phyloP scores from a whole-genome alignment of 2,888 invertebrate genomes.

The Dinocampus coccinellae region DNA sequence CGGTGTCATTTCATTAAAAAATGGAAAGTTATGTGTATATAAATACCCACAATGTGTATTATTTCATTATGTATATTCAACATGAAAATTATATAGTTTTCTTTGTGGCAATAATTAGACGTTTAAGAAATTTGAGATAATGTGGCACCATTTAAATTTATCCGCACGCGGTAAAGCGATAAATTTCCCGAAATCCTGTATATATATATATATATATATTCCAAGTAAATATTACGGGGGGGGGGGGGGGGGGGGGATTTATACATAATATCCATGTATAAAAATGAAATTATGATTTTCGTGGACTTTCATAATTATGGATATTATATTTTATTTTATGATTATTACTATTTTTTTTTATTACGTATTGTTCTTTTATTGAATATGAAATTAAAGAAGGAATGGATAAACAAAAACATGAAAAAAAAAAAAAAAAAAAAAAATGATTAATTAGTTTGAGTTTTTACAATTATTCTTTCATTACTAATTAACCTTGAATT shows the following conservation, averaged over 20 bases:
- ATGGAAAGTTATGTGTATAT: neutral
- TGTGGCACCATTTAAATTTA: neutral
- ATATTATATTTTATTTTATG: too few species aligned
- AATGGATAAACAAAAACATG: too few species aligned
- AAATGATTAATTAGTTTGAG: neutral
- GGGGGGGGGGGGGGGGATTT: too few species aligned
- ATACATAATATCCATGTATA: neutral
- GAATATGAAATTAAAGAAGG: too few species aligned
- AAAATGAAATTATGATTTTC: neutral
- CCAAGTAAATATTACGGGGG: too few species aligned
- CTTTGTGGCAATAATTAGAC: neutral
- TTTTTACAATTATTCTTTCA: neutral
- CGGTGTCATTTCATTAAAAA: neutral
- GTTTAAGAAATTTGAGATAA: neutral
- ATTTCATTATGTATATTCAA: neutral
- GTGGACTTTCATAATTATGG: too few species aligned
- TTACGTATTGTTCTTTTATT: neutral
- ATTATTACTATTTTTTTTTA: too few species aligned
- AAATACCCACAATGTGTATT: neutral
- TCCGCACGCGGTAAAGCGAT: neutral
- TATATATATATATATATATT: neutral
- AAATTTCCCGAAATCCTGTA: neutral
- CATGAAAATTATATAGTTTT: neutral
- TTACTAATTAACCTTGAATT: neutral
- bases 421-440: too few species aligned